Conservation (phyloP, 2,888 invertebrate species). For the Lasioglossum morio region DNA sequence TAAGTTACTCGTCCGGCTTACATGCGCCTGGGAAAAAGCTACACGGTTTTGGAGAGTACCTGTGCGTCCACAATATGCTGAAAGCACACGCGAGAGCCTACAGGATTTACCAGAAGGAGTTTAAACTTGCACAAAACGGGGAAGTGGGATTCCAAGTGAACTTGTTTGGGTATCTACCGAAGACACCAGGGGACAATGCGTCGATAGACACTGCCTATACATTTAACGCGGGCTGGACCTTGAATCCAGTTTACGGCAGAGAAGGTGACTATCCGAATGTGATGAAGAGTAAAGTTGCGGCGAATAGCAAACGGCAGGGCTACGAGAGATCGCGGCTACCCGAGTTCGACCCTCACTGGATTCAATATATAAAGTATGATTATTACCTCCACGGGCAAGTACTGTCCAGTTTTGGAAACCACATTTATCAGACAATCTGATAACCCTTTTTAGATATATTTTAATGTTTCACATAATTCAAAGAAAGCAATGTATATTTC, state of each 20-base stretch:
- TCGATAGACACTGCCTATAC: conserved; percentile 73
- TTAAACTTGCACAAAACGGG: conserved; percentile 86
- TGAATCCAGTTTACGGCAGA: conserved; percentile 85
- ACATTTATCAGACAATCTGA: no score
- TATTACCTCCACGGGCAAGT: not conserved
- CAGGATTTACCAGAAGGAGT: conserved; percentile 88
- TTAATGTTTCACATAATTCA: no score
- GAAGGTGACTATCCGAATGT: conserved; percentile 86
- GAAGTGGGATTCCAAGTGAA: conserved; percentile 73
- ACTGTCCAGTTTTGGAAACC: no score
- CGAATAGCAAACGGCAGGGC: conserved; percentile 84
- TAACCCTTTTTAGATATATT: no score
- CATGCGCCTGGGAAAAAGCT: conserved; percentile 68
- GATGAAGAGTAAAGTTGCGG: conserved; percentile 84
- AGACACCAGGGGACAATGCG: conserved; percentile 52
- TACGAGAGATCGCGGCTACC: conserved; percentile 85
- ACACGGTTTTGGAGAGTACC: conserved; percentile 88
- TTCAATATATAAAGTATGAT: conserved; percentile 85
- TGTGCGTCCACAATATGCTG: conserved; percentile 90
- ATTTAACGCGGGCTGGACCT: conserved; percentile 85
- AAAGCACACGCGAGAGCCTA: conserved; percentile 91
- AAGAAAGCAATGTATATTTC: no score
- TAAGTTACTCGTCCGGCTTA: conserved; percentile 84
- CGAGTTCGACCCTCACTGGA: conserved; percentile 85
- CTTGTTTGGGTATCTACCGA: conserved; percentile 58